phyloP scores from a whole-genome alignment of 2,888 invertebrate genomes.

The Hyposoter didymator region DNA sequence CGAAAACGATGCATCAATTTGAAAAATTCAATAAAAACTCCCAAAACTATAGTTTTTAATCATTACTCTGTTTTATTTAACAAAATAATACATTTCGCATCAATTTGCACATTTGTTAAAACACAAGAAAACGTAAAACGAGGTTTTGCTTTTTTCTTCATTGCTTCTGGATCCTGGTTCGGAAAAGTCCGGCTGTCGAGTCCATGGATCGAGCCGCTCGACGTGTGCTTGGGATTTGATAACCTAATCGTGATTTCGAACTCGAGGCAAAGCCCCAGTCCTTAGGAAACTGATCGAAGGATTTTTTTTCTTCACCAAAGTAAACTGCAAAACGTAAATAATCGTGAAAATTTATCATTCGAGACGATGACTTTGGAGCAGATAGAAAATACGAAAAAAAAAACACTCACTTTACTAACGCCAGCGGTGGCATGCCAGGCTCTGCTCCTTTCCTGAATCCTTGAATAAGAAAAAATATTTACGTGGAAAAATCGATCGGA shows the following conservation, averaged over 20 bases:
- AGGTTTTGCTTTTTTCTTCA: background rate
- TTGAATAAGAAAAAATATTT: conserved; percentile 77
- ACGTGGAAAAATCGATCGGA: background rate
- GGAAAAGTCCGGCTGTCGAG: background rate
- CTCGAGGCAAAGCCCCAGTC: background rate
- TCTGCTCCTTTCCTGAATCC: conserved; percentile 89
- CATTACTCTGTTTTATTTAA: background rate
- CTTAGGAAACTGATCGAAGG: conserved; percentile 10
- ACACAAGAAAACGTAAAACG: background rate
- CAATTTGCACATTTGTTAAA: background rate
- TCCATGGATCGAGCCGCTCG: background rate
- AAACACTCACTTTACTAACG: conserved; percentile 85
- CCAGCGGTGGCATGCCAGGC: conserved; percentile 88
- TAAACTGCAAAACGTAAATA: conserved; percentile 81
- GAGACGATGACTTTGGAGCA: background rate
- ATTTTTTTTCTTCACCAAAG: conserved; percentile 83
- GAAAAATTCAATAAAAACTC: background rate
- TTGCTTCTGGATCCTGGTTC: background rate
- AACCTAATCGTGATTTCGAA: conserved; percentile 42
- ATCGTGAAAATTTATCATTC: conserved; percentile 15
- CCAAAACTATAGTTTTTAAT: background rate
- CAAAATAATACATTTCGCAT: background rate
- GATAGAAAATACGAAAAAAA: background rate
- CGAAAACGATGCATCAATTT: background rate
- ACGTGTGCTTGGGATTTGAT: conserved; percentile 53